Conservation (phyloP, 2,888 invertebrate genomes). For the Melieria omissa region DNA sequence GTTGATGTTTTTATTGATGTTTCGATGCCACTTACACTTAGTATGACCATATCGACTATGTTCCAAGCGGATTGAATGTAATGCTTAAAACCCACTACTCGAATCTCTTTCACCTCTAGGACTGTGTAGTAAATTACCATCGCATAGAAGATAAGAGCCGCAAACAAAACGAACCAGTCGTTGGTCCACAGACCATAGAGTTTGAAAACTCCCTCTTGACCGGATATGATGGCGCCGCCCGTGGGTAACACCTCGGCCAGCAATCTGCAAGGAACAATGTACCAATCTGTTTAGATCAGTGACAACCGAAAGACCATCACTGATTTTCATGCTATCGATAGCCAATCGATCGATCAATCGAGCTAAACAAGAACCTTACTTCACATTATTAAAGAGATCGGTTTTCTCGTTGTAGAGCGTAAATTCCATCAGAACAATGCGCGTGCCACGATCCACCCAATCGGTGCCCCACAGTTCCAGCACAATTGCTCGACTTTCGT, state of each 20-base stretch:
- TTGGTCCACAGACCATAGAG: slow-evolving; percentile 70
- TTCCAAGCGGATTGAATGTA: slow-evolving; percentile 75
- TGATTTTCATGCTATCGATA: no score
- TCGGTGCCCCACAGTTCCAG: slow-evolving; percentile 68
- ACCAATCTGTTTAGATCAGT: no score
- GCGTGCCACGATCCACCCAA: slow-evolving; percentile 77
- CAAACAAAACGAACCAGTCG: slow-evolving; percentile 69
- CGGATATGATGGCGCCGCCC: slow-evolving; percentile 74
- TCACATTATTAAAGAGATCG: slow-evolving; percentile 75
- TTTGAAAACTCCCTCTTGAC: slow-evolving; percentile 71
- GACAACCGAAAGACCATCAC: no score
- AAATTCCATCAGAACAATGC: slow-evolving; percentile 78
- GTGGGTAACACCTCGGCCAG: slow-evolving; percentile 77
- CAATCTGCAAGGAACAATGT: slow-evolving; percentile 67
- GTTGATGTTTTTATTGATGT: not conserved
- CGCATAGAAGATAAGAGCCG: slow-evolving; percentile 70
- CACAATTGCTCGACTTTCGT: slow-evolving; percentile 66
- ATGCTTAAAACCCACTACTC: slow-evolving; percentile 66
- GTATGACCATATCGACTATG: slow-evolving; percentile 72
- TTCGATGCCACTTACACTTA: slow-evolving; percentile 66
- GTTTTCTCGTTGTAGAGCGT: slow-evolving; percentile 79
- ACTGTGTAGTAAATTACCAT: slow-evolving; percentile 72
- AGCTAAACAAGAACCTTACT: slow-evolving; percentile 67
- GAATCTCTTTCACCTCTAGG: slow-evolving; percentile 69
- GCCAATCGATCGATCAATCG: no score